A percentile compares a stretch with the other conserved stretches of the same genome.
These are phyloP conservation scores for Pangasius macronema DNA, from an alignment of 2,797 vertebrate genomes.

Conservation along the genomic window DNA sequence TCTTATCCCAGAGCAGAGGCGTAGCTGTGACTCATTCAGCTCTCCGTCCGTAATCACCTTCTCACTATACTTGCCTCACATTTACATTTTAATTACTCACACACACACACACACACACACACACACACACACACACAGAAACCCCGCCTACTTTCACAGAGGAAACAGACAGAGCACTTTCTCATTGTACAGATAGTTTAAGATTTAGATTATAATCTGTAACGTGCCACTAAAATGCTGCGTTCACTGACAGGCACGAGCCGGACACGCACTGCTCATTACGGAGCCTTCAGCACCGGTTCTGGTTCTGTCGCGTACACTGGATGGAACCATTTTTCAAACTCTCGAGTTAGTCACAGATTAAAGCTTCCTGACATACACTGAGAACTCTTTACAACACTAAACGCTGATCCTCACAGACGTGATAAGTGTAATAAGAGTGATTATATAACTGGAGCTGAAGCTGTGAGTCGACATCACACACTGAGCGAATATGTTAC, in stretches of 20 bases:
- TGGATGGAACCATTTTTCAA: not conserved
- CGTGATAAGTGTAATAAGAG: not conserved
- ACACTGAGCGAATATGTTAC: not conserved
- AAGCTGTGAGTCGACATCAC: not conserved
- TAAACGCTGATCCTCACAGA: not conserved
- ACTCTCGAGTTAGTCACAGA: not conserved
- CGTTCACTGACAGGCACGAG: not conserved
- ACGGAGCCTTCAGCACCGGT: not conserved
- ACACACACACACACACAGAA: not conserved
- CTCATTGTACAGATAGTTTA: not conserved
- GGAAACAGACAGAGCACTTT: not conserved
- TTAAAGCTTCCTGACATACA: not conserved
- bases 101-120: not conserved
- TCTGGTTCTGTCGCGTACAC: not conserved
- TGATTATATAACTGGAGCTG: not conserved
- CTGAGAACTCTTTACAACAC: not conserved
- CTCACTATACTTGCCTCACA: not conserved
- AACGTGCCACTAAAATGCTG: slow-evolving; percentile 16
- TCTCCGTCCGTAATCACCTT: not conserved
- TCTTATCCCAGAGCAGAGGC: not conserved
- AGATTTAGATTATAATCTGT: not conserved
- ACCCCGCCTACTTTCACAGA: not conserved
- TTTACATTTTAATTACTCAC: slow-evolving; percentile 23
- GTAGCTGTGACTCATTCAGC: not conserved
- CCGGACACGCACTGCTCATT: not conserved